Evolutionary conservation across 2,888 invertebrate species (phyloP).

Genomic region (Tipula helvola): DNA sequence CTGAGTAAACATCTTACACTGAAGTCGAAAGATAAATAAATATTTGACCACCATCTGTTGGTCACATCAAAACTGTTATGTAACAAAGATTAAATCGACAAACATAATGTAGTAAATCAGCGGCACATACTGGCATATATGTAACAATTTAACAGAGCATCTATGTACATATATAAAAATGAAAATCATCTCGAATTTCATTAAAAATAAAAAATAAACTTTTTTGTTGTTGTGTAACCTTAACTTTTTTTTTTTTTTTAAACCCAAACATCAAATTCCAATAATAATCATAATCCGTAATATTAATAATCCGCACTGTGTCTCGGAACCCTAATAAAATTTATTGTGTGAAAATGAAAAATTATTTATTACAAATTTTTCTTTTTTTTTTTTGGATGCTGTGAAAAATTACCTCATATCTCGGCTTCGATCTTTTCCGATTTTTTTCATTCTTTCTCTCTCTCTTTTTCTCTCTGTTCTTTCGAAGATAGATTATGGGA

Average conservation of each 20-base stretch:
- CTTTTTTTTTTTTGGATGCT: not conserved
- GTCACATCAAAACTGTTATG: not conserved
- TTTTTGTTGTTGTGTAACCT: not conserved
- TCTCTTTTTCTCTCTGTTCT: too few species aligned
- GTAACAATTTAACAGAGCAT: not conserved
- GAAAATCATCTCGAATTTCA: not conserved
- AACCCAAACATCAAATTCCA: not conserved
- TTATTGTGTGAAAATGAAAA: constrained; percentile 4
- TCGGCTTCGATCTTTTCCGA: not conserved
- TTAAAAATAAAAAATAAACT: not conserved
- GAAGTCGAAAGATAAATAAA: not conserved
- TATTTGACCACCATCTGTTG: not conserved
- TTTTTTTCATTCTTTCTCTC: too few species aligned
- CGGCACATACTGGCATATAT: not conserved
- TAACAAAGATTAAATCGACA: not conserved
- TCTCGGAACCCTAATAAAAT: not conserved
- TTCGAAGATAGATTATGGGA: too few species aligned
- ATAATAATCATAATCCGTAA: not conserved
- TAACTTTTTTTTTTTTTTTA: not conserved
- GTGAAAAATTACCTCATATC: not conserved
- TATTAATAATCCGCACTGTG: not conserved
- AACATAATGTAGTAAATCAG: not conserved
- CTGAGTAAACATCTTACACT: not conserved
- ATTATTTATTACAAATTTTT: not conserved
- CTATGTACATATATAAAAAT: not conserved